Evolutionary conservation across 2,888 invertebrate genomes (phyloP), one percentile per base, ranked within the genome.

Genomic region (Muscina levida): DNA sequence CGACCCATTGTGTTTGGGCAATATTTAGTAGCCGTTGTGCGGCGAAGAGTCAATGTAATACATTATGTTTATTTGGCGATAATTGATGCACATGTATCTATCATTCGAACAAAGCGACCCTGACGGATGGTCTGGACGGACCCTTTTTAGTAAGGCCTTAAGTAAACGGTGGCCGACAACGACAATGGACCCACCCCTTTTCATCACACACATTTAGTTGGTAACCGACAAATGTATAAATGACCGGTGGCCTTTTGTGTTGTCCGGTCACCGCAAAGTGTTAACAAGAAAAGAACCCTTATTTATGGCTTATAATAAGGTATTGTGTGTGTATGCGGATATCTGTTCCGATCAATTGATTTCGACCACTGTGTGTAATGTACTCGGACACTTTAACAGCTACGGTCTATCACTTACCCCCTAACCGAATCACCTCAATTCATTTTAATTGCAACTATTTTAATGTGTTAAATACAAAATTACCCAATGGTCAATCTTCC

Each of bases 291-390:
- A 62, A 17, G 59, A 11, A 62, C 62, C 62, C 62, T 42, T 62
- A 42, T 42, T 62, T 59, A 37, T 10, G 37, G 2, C 17, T 19
- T 3, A 5, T 37, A 13, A 22, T 17, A 62, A 62, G 42, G 42
- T 42, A 39, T 42, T 59, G 6, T 39, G 59, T 22, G 8, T 37
- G 59, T 17, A 19, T 19, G 8, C 2, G 19, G 3, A 44, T 81
- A 57, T 68, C 72, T 70, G 76, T 82, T 79, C 62, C 79, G 72
- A 77, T 82, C 79, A 77, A 82, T 82, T 77, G 82, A 77, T 72
- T 46, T 72, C 26, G 11, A 26, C n/a, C 62, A 42, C 62, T 5
- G 42, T 37, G 17, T 42, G 22, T 59, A 59, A 59, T 62, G 62
- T 72, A 13, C 6, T 51, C 39, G 53, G 77, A 71, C 77, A 81